Conservation (phyloP, 2,888 invertebrate genomes). For the Tetramorium bicarinatum region DNA sequence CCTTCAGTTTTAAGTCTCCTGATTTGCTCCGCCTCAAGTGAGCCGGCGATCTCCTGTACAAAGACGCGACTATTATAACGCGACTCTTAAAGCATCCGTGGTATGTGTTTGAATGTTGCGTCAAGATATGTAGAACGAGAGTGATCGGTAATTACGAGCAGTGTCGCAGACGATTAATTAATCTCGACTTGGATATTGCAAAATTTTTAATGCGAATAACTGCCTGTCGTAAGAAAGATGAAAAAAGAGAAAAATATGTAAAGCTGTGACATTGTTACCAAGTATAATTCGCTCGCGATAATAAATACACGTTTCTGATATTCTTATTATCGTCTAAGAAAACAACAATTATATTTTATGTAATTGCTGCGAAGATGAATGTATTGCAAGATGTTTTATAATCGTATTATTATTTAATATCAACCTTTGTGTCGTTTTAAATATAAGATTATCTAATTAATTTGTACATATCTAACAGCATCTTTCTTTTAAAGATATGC, state of each 20-base stretch:
- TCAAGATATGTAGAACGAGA: constrained; percentile 33
- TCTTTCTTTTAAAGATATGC: not conserved
- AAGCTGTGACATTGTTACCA: constrained; percentile 2
- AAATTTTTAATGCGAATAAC: not conserved
- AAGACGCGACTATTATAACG: constrained; percentile 15
- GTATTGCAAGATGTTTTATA: constrained; percentile 16
- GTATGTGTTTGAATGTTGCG: not conserved
- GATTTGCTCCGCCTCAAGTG: not conserved
- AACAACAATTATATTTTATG: not conserved
- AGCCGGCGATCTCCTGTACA: not conserved
- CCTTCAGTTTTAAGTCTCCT: not conserved
- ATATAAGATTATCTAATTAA: not conserved
- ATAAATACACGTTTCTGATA: not conserved
- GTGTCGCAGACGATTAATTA: constrained; percentile 57
- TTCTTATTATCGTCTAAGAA: not conserved
- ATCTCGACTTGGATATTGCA: constrained; percentile 50
- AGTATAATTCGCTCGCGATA: not conserved
- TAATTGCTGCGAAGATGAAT: not conserved
- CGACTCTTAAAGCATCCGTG: not conserved
- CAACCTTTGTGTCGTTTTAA: not conserved
- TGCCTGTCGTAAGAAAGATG: constrained; percentile 35
- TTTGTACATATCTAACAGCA: not conserved
- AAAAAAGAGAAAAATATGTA: constrained; percentile 6
- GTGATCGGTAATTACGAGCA: constrained; percentile 61
- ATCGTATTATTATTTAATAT: not conserved